Percentiles rank a stretch among this genome's conserved stretches.
Evolutionary conservation across 2,113 vertebrate species (phyloP).

Genomic region (Pterophyllum scalare): DNA sequence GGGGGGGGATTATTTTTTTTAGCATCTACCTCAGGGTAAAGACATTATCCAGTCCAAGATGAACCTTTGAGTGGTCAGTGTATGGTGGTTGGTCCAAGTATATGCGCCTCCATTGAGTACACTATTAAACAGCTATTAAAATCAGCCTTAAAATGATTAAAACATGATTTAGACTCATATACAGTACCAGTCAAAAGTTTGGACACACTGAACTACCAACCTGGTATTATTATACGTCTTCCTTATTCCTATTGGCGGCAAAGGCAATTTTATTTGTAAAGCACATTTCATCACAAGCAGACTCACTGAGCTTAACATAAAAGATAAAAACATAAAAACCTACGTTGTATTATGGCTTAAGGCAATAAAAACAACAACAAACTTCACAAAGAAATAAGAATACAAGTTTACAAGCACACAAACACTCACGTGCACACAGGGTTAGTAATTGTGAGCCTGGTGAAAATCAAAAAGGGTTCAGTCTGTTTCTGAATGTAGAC

Average conservation of each 20-base stretch:
- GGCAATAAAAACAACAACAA: not conserved
- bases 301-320: too few relatives aligned
- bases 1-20: not conserved
- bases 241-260: not conserved
- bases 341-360: not conserved
- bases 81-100: not conserved
- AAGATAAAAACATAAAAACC: not conserved
- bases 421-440: not conserved
- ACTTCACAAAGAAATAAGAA: not conserved
- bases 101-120: not conserved
- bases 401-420: not conserved
- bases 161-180: not conserved
- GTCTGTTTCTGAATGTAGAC: not conserved
- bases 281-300: not conserved
- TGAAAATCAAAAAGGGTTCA: not conserved
- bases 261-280: fast-evolving
- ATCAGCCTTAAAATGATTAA: not conserved
- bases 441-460: not conserved
- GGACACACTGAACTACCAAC: too few relatives aligned
- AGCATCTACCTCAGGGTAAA: not conserved
- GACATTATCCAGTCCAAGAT: not conserved
- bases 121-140: not conserved
- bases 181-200: too few relatives aligned
- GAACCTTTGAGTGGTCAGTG: not conserved
- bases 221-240: not conserved